phyloP scores from a whole-genome alignment of 2,888 invertebrate species.

The Calameuta idolon region DNA sequence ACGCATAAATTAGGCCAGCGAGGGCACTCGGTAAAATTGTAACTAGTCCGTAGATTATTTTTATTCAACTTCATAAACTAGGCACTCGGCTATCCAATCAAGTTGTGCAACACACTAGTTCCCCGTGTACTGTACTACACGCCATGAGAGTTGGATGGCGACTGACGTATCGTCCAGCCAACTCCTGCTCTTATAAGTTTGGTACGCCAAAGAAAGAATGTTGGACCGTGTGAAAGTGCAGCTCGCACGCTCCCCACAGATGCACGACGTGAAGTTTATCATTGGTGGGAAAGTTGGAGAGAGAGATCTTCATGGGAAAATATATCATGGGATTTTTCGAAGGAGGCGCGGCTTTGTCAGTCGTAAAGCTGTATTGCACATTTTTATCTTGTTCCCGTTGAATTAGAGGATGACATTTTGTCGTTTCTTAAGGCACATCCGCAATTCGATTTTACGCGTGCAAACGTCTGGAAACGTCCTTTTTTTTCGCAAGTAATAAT shows the following conservation, averaged over 20 bases:
- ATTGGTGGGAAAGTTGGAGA: neutral
- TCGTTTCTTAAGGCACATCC: neutral
- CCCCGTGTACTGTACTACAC: neutral
- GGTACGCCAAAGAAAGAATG: neutral
- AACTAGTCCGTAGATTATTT: neutral
- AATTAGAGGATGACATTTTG: neutral
- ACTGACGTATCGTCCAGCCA: neutral
- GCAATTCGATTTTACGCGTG: neutral
- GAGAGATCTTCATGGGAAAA: neutral
- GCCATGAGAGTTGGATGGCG: neutral
- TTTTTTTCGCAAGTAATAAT: neutral
- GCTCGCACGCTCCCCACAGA: neutral
- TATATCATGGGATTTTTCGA: neutral
- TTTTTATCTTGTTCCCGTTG: neutral
- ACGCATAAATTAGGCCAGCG: neutral
- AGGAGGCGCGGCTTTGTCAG: neutral
- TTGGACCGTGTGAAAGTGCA: neutral
- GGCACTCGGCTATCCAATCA: neutral
- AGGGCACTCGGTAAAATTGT: neutral
- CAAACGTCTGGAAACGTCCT: neutral
- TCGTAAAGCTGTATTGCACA: neutral
- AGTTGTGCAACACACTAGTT: neutral
- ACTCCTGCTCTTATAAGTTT: neutral
- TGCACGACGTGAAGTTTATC: neutral
- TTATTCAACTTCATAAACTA: neutral